Evolutionary conservation across 2,888 invertebrate species (phyloP).

Genomic region (Aphidoletes aphidimyza): DNA sequence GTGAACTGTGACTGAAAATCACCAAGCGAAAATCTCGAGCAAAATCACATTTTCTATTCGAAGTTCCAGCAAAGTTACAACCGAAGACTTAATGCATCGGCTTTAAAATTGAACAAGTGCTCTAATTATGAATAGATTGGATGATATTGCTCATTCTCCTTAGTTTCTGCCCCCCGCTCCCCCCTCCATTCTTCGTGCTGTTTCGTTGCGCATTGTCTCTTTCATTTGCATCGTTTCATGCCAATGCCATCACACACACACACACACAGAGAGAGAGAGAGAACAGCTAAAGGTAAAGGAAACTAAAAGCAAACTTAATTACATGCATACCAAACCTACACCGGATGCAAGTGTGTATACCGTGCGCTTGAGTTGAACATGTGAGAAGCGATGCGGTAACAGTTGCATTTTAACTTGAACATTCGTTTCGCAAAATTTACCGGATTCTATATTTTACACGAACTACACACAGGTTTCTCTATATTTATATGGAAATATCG

Average conservation of each 20-base stretch:
- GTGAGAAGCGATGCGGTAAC: constrained; percentile 29
- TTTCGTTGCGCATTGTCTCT: not conserved
- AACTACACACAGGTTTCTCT: not conserved
- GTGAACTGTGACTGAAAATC: not conserved
- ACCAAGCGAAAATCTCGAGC: not conserved
- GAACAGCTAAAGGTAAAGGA: not conserved
- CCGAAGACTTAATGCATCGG: not conserved
- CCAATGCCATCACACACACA: too few relatives aligned
- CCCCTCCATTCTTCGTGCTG: too few relatives aligned
- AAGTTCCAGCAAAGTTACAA: too few relatives aligned
- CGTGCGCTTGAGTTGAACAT: too few relatives aligned
- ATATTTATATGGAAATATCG: constrained; percentile 1
- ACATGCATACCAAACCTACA: not conserved
- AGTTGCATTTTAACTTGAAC: constrained; percentile 5
- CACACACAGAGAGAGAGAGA: too few relatives aligned
- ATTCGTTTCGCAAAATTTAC: not conserved
- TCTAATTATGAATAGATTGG: constrained; percentile 1
- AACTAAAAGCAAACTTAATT: constrained; percentile 24
- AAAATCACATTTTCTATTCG: not conserved
- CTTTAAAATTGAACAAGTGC: constrained; percentile 5
- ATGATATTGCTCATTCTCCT: too few relatives aligned
- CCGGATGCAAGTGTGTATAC: not conserved
- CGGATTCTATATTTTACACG: too few relatives aligned
- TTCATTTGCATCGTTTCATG: not conserved
- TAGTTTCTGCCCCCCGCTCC: too few relatives aligned